These are phyloP conservation scores for Drosophila tani DNA, from an alignment of 1,140 invertebrate species.

Conservation along the genomic window DNA sequence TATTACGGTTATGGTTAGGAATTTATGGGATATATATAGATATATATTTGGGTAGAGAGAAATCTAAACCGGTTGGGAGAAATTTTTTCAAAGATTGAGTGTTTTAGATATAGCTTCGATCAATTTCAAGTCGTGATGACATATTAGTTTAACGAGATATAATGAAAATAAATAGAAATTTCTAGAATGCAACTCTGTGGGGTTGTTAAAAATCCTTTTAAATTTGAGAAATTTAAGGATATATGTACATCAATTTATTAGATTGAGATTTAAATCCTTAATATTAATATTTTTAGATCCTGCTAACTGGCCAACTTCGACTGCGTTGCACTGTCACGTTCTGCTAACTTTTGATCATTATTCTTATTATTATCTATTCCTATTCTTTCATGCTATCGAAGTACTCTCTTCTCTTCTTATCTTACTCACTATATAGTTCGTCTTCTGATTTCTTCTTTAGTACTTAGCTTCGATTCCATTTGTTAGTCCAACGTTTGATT, in stretches of 20 bases:
- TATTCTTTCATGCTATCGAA: constrained; percentile 51
- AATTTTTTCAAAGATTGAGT: neutral
- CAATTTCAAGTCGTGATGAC: neutral
- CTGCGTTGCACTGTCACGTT: constrained; percentile 32
- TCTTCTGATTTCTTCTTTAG: constrained; percentile 51
- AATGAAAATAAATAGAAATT: neutral
- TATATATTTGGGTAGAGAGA: neutral
- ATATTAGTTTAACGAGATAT: neutral
- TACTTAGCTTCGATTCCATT: constrained; percentile 48
- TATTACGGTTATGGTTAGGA: neutral
- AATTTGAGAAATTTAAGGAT: neutral
- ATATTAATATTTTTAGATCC: neutral
- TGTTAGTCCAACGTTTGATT: constrained; percentile 62
- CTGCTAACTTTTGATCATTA: constrained; percentile 34
- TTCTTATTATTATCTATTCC: constrained; percentile 28
- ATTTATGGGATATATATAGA: neutral
- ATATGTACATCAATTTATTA: too few species aligned
- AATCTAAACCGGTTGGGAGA: neutral
- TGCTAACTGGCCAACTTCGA: constrained; percentile 51
- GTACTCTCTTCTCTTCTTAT: constrained; percentile 42
- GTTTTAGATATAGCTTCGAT: neutral
- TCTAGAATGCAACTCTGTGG: neutral
- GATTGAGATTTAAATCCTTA: neutral
- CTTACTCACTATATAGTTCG: constrained; percentile 59
- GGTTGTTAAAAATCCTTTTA: neutral